phyloP scores from a whole-genome alignment of 2,888 invertebrate genomes.

The Eurytoma californica region DNA sequence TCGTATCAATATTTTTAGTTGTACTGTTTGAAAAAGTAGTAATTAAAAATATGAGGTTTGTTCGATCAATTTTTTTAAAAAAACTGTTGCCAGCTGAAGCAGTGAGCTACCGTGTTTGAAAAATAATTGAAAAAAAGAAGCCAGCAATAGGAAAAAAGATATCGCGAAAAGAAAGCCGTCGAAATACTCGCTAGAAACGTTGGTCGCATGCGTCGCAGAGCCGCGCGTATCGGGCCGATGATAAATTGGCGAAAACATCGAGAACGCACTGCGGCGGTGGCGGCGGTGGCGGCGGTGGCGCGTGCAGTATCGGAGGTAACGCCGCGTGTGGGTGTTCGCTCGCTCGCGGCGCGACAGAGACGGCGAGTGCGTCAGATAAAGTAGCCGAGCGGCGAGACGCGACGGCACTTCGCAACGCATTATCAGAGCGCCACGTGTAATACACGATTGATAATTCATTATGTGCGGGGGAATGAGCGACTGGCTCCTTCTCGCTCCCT shows the following conservation, averaged over 20 bases:
- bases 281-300: neutral
- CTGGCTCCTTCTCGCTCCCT: neutral
- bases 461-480: slow-evolving; percentile 44
- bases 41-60: too few species aligned
- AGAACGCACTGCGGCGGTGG: neutral
- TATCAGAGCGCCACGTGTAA: slow-evolving; percentile 54
- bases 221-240: slow-evolving; percentile 14
- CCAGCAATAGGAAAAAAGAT: neutral
- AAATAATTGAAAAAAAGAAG: too few species aligned
- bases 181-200: neutral
- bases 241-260: slow-evolving; percentile 50
- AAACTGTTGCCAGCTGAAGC: too few species aligned
- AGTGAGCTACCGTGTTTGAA: too few species aligned
- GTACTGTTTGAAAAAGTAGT: too few species aligned
- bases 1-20: too few species aligned
- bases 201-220: neutral
- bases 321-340: slow-evolving; percentile 24
- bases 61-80: too few species aligned
- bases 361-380: slow-evolving; percentile 50
- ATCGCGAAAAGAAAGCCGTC: neutral
- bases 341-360: slow-evolving; percentile 24
- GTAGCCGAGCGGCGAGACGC: slow-evolving; percentile 49
- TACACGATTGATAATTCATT: slow-evolving; percentile 56
- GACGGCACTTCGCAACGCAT: slow-evolving; percentile 50
- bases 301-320: slow-evolving; percentile 12